Percentiles rank a stretch among this genome's conserved stretches.
Conservation (phyloP, 2,797 vertebrate species). For the Sebastes matsubarae region DNA sequence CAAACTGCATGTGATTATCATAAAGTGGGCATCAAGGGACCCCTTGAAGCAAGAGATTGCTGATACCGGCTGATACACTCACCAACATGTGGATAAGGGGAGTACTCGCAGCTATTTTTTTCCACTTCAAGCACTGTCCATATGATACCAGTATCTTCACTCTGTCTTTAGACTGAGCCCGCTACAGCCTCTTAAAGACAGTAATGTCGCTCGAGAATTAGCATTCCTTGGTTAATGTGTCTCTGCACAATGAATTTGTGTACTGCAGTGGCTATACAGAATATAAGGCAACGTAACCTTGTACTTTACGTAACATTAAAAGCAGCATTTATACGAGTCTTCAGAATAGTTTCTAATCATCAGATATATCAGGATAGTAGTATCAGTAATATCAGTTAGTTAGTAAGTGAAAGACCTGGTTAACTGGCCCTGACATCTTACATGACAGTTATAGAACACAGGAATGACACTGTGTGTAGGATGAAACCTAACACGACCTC, state of each 20-base stretch:
- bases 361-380: background rate
- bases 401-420: background rate
- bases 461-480: constrained; percentile 4
- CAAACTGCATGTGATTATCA: too few relatives aligned
- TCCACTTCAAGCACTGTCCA: too few relatives aligned
- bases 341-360: background rate
- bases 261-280: background rate
- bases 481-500: constrained; percentile 28
- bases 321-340: background rate
- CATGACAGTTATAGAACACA: constrained; percentile 40
- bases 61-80: background rate
- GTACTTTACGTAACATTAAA: background rate
- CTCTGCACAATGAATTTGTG: background rate
- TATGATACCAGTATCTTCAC: too few relatives aligned
- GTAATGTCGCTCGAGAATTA: too few relatives aligned
- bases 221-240: too few relatives aligned
- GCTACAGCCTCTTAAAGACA: too few relatives aligned
- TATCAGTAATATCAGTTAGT: background rate
- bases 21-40: background rate
- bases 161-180: too few relatives aligned
- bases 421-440: constrained; percentile 4
- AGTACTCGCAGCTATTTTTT: too few relatives aligned
- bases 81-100: too few relatives aligned
- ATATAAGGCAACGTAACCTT: background rate
- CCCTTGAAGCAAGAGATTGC: background rate